phyloP scores from a whole-genome alignment of 2,797 vertebrate genomes.

The Epinephelus coioides region DNA sequence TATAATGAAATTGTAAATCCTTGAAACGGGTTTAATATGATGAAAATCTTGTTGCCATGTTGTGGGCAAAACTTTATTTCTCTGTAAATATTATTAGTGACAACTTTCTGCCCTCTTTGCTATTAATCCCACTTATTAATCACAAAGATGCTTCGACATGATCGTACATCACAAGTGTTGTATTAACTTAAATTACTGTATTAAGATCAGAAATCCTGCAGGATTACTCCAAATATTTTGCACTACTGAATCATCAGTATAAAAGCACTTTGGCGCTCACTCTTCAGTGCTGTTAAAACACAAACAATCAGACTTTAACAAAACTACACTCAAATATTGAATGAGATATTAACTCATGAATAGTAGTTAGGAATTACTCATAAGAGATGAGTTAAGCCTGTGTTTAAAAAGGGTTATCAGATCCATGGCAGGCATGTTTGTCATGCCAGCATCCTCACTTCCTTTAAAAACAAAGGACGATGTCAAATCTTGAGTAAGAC shows the following conservation, averaged over 20 bases:
- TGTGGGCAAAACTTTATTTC: not conserved
- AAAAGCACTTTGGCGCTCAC: not conserved
- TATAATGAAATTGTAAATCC: too few relatives aligned
- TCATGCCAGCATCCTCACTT: conserved; percentile 42
- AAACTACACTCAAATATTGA: not conserved
- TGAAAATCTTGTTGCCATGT: not conserved
- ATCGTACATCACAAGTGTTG: conserved; percentile 16
- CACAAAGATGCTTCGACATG: conserved; percentile 21
- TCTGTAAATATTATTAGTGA: not conserved
- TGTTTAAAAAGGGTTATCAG: conserved; percentile 1
- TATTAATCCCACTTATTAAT: conserved; percentile 30
- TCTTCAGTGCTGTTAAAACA: conserved; percentile 3
- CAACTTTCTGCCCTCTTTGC: not conserved
- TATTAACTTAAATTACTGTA: conserved; percentile 12
- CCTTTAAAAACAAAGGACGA: conserved; percentile 51
- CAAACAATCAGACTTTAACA: conserved; percentile 6
- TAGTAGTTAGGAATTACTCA: conserved; percentile 8
- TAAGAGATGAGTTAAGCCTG: not conserved
- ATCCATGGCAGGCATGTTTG: not conserved
- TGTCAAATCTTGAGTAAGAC: conserved; percentile 36
- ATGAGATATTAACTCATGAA: conserved; percentile 10
- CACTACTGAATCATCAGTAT: conserved; percentile 6
- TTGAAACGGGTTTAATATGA: too few relatives aligned
- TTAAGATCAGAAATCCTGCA: conserved; percentile 28
- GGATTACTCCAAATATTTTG: conserved; percentile 32